phyloP scores from a whole-genome alignment of 2,797 vertebrate genomes.

The Chelonia mydas region DNA sequence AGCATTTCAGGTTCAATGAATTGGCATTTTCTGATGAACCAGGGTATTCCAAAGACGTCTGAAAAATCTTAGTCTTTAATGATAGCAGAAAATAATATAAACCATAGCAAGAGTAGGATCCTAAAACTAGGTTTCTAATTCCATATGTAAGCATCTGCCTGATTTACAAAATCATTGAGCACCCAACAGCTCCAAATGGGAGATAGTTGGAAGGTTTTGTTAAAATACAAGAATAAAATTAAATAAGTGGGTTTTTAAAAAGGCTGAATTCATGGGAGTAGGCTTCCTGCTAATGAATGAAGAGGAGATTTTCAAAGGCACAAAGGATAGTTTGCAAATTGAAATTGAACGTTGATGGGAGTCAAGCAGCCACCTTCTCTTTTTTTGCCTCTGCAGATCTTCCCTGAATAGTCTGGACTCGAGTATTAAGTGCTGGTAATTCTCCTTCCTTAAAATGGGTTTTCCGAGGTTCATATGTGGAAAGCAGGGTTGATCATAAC shows the following conservation, averaged over 20 bases:
- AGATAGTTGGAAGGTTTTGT: not conserved
- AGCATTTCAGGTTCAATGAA: not conserved
- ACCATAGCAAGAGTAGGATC: not conserved
- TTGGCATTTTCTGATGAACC: not conserved
- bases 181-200: not conserved
- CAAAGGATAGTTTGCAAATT: not conserved
- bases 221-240: not conserved
- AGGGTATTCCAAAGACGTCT: not conserved
- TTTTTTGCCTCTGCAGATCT: not conserved
- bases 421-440: rapidly evolving
- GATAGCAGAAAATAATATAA: not conserved
- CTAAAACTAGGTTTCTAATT: not conserved
- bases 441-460: not conserved
- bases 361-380: not conserved
- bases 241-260: not conserved
- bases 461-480: not conserved
- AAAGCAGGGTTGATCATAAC: not conserved
- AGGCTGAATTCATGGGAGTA: not conserved
- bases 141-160: not conserved
- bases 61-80: not conserved
- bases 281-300: not conserved
- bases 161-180: not conserved
- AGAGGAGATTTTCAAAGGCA: not conserved
- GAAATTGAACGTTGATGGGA: not conserved
- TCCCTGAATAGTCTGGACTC: not conserved